Evolutionary conservation across 1,140 invertebrate genomes (phyloP), one percentile per base, ranked within the genome.

Genomic region (Gonatopus flavifemur): DNA sequence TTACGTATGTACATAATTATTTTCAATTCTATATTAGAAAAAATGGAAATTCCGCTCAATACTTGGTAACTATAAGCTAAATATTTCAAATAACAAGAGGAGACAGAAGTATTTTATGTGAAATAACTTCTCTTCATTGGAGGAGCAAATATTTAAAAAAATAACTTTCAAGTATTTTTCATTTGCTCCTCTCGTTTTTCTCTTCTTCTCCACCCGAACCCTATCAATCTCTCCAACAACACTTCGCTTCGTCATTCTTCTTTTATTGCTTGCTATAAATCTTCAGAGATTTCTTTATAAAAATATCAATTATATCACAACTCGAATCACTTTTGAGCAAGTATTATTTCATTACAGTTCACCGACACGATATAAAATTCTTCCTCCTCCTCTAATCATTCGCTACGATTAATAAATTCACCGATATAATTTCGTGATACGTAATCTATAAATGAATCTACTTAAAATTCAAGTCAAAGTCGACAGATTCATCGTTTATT

Each of bases 231-330:
- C 13, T n/a, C n/a, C n/a, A n/a, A n/a, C n/a, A n/a, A n/a, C n/a
- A n/a, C n/a, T n/a, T n/a, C n/a, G n/a, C n/a, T n/a, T n/a, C n/a
- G n/a, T n/a, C n/a, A 45, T 42, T 45, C 28, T 45, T 33, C 36
- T n/a, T 31, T 57, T 68, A 66, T 68, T 65, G 61, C 52, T 62
- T 52, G 44, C n/a, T 60, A 45, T 31, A 20, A 49, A 35, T 41
- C 10, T 20, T 20, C 24, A 4, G 16, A 50, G 48, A 40, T 49
- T 36, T 37, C 50, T 66, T 65, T 71, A 71, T 30, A 72, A 69
- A 70, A 72, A 72, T 72, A 72, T 62, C 49, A 53, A 30, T 39
- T 46, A 53, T 58, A 57, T 48, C 33, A 32, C 51, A 20, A 22
- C 55, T 44, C 32, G 51, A 43, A 35, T 55, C 50, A 43, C 21